Evolutionary conservation across 2,113 vertebrate species (phyloP).

Genomic region (Colossoma macropomum): DNA sequence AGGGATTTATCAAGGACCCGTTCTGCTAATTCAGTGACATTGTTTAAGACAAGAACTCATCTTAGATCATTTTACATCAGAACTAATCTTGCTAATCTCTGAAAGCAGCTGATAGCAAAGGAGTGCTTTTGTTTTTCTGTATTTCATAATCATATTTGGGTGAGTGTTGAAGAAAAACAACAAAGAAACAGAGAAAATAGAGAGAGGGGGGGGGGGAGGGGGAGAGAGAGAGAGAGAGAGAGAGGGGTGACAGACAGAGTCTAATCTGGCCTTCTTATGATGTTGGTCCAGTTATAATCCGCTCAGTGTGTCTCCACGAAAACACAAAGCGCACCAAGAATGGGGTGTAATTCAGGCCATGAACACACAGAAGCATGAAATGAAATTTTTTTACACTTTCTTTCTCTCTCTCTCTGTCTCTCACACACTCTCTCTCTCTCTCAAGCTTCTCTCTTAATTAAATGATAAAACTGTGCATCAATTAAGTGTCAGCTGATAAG

Average conservation of each 20-base stretch:
- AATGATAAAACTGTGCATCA: conserved; percentile 22
- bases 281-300: conserved; percentile 5
- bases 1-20: background rate
- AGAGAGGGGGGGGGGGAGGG: background rate
- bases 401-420: background rate
- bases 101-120: background rate
- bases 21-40: background rate
- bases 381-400: background rate
- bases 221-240: no score
- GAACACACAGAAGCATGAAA: background rate
- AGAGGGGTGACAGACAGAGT: background rate
- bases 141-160: background rate
- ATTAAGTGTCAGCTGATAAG: conserved; percentile 29
- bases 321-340: background rate
- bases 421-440: background rate
- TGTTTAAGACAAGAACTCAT: background rate
- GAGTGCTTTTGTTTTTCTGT: background rate
- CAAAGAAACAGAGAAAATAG: background rate
- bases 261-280: conserved; percentile 14
- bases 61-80: no score
- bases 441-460: conserved; percentile 22
- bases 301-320: conserved; percentile 7
- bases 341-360: conserved; percentile 8
- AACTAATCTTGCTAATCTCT: background rate
- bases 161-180: background rate